A percentile compares a stretch with the other conserved stretches of the same genome.
phyloP scores from a whole-genome alignment of 2,797 vertebrate species.

The Mus minutoides region DNA sequence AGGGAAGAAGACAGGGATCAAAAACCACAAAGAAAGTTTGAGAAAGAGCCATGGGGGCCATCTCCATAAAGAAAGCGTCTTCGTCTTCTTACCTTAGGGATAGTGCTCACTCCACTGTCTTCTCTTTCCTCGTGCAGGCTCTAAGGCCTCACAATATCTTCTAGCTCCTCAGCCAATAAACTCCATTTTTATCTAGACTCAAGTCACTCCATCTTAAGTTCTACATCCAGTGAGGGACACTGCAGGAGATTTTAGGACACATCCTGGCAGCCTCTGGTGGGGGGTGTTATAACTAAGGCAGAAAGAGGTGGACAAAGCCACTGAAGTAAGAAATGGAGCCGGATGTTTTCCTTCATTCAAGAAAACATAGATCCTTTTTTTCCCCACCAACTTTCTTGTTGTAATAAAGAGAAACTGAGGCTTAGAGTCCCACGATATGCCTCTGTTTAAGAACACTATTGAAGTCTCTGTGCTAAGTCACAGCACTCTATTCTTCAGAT shows the following conservation, averaged over 20 bases:
- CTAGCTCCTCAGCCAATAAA: neutral
- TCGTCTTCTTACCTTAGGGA: fast-evolving
- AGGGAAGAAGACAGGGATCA: neutral
- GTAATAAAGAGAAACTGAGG: neutral
- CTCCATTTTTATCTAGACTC: neutral
- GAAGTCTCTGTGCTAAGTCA: neutral
- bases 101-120: fast-evolving
- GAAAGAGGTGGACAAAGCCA: neutral
- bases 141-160: neutral
- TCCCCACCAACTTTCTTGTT: neutral
- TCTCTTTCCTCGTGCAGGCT: neutral
- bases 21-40: fast-evolving
- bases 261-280: neutral
- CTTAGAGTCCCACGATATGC: neutral
- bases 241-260: neutral
- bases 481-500: neutral
- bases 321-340: neutral
- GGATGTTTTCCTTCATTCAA: neutral
- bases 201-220: neutral
- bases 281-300: neutral
- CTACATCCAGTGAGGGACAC: neutral
- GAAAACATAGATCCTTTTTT: neutral
- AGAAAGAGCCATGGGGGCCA: neutral
- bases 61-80: fast-evolving
- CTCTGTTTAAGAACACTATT: neutral